Conservation (phyloP, 2,888 invertebrate species). For the Caenorhabditis wallacei region DNA sequence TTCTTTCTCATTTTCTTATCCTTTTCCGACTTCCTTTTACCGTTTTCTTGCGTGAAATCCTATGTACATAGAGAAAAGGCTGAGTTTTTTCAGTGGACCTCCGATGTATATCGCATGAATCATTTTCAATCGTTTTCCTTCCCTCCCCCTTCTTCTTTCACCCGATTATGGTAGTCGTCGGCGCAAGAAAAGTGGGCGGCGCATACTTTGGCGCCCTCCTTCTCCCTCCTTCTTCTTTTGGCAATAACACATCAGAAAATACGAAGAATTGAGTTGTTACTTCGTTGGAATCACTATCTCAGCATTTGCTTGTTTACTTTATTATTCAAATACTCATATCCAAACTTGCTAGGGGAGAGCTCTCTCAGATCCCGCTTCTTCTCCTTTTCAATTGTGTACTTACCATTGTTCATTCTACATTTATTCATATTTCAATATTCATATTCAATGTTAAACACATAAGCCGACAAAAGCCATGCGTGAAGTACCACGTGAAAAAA, state of each 20-base stretch:
- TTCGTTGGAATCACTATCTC: background rate
- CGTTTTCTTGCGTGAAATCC: conserved; percentile 44
- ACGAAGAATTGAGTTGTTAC: conserved; percentile 14
- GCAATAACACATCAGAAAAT: conserved; percentile 49
- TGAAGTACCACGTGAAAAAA: conserved; percentile 51
- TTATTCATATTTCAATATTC: conserved; percentile 10
- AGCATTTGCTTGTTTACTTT: conserved; percentile 22
- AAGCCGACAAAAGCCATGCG: conserved; percentile 4
- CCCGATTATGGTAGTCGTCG: conserved; percentile 64
- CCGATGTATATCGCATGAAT: conserved; percentile 68
- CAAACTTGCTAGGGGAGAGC: conserved; percentile 10
- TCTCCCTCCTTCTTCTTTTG: conserved; percentile 26
- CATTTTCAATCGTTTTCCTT: conserved; percentile 63
- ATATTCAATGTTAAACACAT: conserved; percentile 1
- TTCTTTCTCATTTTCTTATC: conserved; percentile 16
- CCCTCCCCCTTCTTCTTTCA: conserved; percentile 11
- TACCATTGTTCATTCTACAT: background rate
- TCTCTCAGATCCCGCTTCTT: conserved; percentile 16
- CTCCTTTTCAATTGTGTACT: conserved; percentile 3
- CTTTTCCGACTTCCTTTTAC: conserved; percentile 12
- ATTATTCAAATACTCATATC: conserved; percentile 45
- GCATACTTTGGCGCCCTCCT: conserved; percentile 41
- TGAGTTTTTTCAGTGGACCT: conserved; percentile 58
- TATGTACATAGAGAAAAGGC: conserved; percentile 60
- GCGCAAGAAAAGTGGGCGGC: conserved; percentile 55